Base-by-base conservation (phyloP, 2,113 vertebrate genomes). In the Eulacestoma nigropectus region DNA sequence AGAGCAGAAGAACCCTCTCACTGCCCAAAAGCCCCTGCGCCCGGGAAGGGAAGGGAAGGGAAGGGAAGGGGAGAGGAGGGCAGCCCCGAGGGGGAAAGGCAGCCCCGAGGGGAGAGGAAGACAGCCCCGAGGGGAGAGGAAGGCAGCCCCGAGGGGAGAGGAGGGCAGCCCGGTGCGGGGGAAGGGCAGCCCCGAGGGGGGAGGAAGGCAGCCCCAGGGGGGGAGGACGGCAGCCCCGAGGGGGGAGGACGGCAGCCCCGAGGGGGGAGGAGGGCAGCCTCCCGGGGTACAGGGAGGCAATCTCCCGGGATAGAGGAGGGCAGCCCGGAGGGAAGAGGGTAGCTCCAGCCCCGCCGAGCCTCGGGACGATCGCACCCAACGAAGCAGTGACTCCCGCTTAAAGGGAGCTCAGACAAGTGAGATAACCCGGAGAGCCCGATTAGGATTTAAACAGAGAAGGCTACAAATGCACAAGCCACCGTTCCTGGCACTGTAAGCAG, bases 21-120 rank as follows among this genome's bases (percentile, higher is more conserved):
- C 5, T 2, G 4, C 2, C 37, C 13, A 6, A 55, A 29, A 68
- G 11, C 9, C 42, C 35, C 44, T 26, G 41, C 1, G 3, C 15
- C 6, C 4, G 12, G 30, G 26, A 11, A 37, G 22, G 18, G 21
- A 22, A 52, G 4, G 6, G 20, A 7, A 41, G 37, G 23, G 50
- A 5, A 23, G 2, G 20, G 37, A 11, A 41, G 32, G 13, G 30
- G 26, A 30, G 21, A 23, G 23, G 21, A 33, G 11, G 10, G 41
- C 65, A 75, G 35, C 42, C 15, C 17, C 17, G 17, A 11, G 53
- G 13, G 26, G 27, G 27, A 26, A 6, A 15, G 18, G 35, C 25
- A 21, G 23, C 21, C 47, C 42, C 15, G 41, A 41, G 22, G 13
- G 22, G 46, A 47, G 46, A 11, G 25, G 16, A 39, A 5, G 47